Evolutionary conservation across 1,140 invertebrate species (phyloP).

Genomic region (Drosophila trapezifrons): DNA sequence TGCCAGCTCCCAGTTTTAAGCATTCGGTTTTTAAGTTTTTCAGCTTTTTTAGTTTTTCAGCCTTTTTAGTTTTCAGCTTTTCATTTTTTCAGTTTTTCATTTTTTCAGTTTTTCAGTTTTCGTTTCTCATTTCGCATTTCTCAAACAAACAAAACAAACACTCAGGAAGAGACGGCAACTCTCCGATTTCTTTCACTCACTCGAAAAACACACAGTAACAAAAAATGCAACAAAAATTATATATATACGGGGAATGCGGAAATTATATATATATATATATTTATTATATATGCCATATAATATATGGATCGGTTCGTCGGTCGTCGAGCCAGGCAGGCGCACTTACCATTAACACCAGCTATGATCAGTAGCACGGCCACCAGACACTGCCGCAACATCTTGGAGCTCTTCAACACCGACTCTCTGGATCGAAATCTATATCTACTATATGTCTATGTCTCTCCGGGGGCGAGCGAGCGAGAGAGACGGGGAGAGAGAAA

Average conservation of each 20-base stretch:
- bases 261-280: slow-evolving; percentile 13
- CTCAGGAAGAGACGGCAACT: slow-evolving; percentile 31
- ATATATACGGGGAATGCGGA: slow-evolving; percentile 47
- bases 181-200: slow-evolving; percentile 33
- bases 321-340: not conserved
- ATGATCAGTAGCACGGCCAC: slow-evolving; percentile 53
- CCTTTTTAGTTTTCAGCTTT: slow-evolving; percentile 1
- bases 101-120: not conserved
- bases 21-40: not conserved
- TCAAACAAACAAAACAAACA: slow-evolving; percentile 26
- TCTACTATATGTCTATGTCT: slow-evolving; percentile 4
- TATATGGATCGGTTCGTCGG: not conserved
- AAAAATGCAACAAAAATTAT: slow-evolving; percentile 24
- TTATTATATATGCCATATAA: not conserved
- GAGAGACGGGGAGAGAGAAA: slow-evolving; percentile 17
- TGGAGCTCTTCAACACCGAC: slow-evolving; percentile 20
- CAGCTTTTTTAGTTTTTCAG: not conserved
- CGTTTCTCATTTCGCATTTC: slow-evolving; percentile 14
- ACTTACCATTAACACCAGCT: slow-evolving; percentile 63
- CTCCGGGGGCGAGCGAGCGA: not conserved
- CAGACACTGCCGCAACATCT: slow-evolving; percentile 69
- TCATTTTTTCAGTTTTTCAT: not conserved
- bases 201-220: slow-evolving; percentile 35
- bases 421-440: slow-evolving; percentile 26
- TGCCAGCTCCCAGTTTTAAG: slow-evolving; percentile 8